Evolutionary conservation across 1,140 invertebrate genomes (phyloP), one percentile per base, ranked within the genome.

Genomic region (Cyclina sinensis): DNA sequence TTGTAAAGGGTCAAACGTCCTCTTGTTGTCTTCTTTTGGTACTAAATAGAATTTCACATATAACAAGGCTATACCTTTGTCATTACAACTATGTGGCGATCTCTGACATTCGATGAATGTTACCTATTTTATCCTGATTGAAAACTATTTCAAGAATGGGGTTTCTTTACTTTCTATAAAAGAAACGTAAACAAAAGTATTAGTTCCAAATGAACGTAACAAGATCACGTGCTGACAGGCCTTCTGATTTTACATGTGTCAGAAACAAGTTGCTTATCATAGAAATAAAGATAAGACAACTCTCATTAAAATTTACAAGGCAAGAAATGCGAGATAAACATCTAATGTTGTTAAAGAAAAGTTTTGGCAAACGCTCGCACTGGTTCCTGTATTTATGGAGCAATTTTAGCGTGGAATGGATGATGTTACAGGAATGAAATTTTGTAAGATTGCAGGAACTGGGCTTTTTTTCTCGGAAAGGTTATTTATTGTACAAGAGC

Each of bases 251-350:
- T 70, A 39, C 35, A 35, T 70, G 24, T 70, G 65, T 70, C 65
- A 70, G 65, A 70, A 37, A 37, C 65, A 37, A 27, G 4, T 9
- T 37, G 5, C 32, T 70, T 70, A 70, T 70, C 65, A 39, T 16
- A 70, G 12, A 37, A 70, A 70, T 70, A 70, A 39, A 70, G 32
- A 70, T 70, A 37, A 35, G 65, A 70, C 65, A 70, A 70, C 65
- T 37, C 32, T 35, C 65, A 70, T 70, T 70, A 70, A 70, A 62
- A 27, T 62, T 62, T 62, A 62, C 57, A 62, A 11, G 65, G 65
- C 37, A 37, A 14, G 32, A 70, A 70, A 70, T 21, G 35, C 37
- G 16, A 70, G 65, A 70, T 70, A 70, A 16, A n/a, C 35, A 70
- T 70, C 65, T 18, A 70, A 70, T 70, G 21, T 70, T 70, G 65